A percentile compares a stretch with the other conserved stretches of the same genome.
These are phyloP conservation scores for Nezara viridula DNA, from an alignment of 2,888 invertebrate species.

Conservation along the genomic window DNA sequence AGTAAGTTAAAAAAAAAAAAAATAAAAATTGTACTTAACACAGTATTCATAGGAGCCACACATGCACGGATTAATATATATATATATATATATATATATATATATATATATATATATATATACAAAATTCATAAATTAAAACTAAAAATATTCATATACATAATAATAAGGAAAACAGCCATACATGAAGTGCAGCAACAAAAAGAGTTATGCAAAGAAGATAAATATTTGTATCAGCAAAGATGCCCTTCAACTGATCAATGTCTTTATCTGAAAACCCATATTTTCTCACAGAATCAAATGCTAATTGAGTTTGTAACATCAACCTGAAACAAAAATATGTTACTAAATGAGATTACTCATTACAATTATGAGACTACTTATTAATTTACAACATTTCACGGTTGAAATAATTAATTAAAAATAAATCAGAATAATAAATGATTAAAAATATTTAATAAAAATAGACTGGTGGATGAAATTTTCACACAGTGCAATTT, in stretches of 20 bases:
- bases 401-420: no score
- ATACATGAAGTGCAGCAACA: constrained; percentile 92
- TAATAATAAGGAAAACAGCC: neutral
- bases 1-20: no score
- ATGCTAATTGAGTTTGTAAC: constrained; percentile 82
- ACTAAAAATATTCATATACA: neutral
- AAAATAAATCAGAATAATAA: neutral
- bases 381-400: no score
- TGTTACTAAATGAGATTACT: neutral
- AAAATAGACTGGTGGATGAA: no score
- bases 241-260: constrained; percentile 96
- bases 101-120: no score
- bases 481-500: no score
- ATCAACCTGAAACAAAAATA: constrained; percentile 73
- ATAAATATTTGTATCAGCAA: constrained; percentile 95
- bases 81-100: no score
- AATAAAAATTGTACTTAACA: no score
- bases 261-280: constrained; percentile 95
- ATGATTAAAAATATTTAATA: no score
- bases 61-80: no score
- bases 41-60: no score
- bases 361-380: no score
- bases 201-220: constrained; percentile 90
- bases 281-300: constrained; percentile 78
- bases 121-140: neutral